Evolutionary conservation across 2,888 invertebrate genomes (phyloP).

Genomic region (Amitus sp.): DNA sequence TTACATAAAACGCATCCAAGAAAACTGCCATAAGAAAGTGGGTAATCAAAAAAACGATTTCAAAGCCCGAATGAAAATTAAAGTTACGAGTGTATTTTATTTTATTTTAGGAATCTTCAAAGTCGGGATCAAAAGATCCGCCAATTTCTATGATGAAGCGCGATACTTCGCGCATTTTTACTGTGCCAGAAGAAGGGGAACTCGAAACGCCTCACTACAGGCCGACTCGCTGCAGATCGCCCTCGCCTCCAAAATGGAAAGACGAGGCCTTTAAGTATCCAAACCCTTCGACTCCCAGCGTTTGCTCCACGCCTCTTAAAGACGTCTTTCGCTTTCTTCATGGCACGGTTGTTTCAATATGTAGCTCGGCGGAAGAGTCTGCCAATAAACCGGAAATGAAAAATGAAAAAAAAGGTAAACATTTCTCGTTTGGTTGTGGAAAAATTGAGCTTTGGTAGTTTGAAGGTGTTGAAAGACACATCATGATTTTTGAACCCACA

Average conservation of each 20-base stretch:
- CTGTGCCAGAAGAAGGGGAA: slow-evolving; percentile 82
- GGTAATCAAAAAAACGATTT: too few species aligned
- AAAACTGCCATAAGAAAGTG: slow-evolving; percentile 51
- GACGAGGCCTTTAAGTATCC: slow-evolving; percentile 55
- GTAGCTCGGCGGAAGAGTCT: slow-evolving; percentile 69
- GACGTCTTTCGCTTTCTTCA: slow-evolving; percentile 78
- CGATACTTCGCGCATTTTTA: slow-evolving; percentile 82
- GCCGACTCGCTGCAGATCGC: slow-evolving; percentile 36
- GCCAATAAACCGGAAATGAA: slow-evolving; percentile 33
- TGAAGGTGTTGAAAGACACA: too few species aligned
- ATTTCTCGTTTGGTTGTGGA: too few species aligned
- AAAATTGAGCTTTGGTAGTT: too few species aligned
- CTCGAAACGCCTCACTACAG: slow-evolving; percentile 48
- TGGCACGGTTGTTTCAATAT: slow-evolving; percentile 79
- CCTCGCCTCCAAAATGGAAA: slow-evolving; percentile 48
- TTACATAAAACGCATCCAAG: slow-evolving; percentile 43
- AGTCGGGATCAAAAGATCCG: slow-evolving; percentile 66
- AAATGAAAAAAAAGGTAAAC: slow-evolving; percentile 21
- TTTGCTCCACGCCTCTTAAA: slow-evolving; percentile 82
- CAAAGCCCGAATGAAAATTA: too few species aligned
- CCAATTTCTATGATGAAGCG: slow-evolving; percentile 75
- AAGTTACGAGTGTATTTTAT: neutral
- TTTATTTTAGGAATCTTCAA: slow-evolving; percentile 43
- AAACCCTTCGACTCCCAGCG: slow-evolving; percentile 77
- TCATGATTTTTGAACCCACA: too few species aligned